A percentile compares a stretch with the other conserved stretches of the same genome.
phyloP scores from a whole-genome alignment of 2,113 vertebrate species.

The Pelodiscus sinensis region DNA sequence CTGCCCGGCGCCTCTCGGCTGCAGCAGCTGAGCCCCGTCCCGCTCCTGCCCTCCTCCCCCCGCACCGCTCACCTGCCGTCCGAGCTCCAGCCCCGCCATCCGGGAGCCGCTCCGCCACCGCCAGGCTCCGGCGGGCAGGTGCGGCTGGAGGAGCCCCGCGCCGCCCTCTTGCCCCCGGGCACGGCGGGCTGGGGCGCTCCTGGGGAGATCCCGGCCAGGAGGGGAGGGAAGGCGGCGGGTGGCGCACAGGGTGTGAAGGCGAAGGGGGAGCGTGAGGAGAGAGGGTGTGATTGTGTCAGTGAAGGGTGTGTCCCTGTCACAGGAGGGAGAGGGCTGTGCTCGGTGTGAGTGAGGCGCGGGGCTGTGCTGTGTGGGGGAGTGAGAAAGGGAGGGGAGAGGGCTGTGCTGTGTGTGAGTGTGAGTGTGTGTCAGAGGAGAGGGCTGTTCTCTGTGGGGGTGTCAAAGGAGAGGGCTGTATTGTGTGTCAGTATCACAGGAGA shows the following conservation, averaged over 20 bases:
- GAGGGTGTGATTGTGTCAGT: not conserved
- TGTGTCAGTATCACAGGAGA: no score
- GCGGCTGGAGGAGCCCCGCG: not conserved
- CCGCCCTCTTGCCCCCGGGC: not conserved
- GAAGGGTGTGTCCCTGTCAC: not conserved
- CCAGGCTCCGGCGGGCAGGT: not conserved
- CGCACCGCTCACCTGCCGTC: not conserved
- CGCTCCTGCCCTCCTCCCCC: no score
- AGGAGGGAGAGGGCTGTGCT: not conserved
- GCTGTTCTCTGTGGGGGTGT: no score
- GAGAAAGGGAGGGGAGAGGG: not conserved
- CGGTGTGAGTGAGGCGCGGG: not conserved
- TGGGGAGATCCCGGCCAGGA: not conserved
- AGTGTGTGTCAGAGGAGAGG: not conserved
- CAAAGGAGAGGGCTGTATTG: no score
- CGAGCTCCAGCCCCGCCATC: conserved; percentile 43
- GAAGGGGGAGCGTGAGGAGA: no score
- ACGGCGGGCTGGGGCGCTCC: not conserved
- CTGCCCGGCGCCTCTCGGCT: not conserved
- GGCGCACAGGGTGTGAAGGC: no score
- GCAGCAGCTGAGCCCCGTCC: no score
- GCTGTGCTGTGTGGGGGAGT: no score
- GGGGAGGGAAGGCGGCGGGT: not conserved
- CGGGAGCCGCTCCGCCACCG: not conserved
- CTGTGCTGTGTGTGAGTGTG: no score